Conservation (phyloP, 1,140 invertebrate genomes). For the Melanaphis sacchari region DNA sequence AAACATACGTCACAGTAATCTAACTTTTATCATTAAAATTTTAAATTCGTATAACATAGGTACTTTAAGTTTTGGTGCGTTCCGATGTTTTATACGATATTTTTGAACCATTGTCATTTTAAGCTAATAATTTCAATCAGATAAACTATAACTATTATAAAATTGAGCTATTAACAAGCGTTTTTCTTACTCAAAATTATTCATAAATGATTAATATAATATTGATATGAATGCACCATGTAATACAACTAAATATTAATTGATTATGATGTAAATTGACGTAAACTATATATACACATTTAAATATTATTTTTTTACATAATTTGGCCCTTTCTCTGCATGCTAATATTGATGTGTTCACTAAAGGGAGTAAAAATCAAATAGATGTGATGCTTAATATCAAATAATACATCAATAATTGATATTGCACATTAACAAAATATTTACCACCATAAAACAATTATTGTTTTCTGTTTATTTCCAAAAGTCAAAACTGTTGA, state of each 20-base stretch:
- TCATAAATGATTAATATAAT: background rate
- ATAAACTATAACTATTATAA: background rate
- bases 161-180: background rate
- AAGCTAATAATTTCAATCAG: background rate
- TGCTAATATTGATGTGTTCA: background rate
- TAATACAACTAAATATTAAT: too few species aligned
- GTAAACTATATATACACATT: background rate
- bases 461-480: background rate
- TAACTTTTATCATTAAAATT: background rate
- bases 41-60: background rate
- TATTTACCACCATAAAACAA: background rate
- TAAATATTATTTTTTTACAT: background rate
- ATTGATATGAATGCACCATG: too few species aligned
- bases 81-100: background rate
- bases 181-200: background rate
- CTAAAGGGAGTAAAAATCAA: background rate
- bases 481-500: background rate
- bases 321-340: background rate
- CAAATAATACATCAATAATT: background rate
- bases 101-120: background rate
- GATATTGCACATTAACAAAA: background rate
- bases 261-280: too few species aligned
- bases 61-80: background rate
- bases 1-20: background rate
- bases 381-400: background rate